These are phyloP conservation scores for Vanessa atalanta DNA, from an alignment of 1,140 invertebrate species.

Conservation along the genomic window DNA sequence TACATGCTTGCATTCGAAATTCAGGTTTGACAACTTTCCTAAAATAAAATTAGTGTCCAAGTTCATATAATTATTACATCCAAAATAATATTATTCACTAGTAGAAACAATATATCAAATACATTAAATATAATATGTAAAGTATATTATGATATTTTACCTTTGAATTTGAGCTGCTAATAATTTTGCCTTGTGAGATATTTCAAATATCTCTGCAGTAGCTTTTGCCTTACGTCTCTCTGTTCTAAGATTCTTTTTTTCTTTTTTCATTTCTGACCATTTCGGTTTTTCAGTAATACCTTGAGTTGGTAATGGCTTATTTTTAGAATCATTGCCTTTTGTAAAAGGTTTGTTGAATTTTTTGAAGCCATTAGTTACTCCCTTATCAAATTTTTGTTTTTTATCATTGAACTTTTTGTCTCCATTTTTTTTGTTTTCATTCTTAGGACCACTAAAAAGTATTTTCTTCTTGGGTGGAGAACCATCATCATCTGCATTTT, in stretches of 20 bases:
- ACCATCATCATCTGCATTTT: conserved; percentile 45
- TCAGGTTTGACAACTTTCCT: conserved; percentile 82
- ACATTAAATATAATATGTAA: too few species aligned
- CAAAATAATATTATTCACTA: too few species aligned
- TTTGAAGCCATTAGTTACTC: conserved; percentile 48
- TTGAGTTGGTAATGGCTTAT: conserved; percentile 37
- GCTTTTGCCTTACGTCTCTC: conserved; percentile 78
- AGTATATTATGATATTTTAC: conserved; percentile 48
- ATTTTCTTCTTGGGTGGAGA: conserved; percentile 57
- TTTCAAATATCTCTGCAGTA: conserved; percentile 83
- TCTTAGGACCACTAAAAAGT: conserved; percentile 40
- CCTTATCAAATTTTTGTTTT: conserved; percentile 45
- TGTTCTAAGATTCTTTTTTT: conserved; percentile 85
- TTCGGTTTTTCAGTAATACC: conserved; percentile 82
- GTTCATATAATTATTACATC: neutral
- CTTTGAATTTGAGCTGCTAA: conserved; percentile 89
- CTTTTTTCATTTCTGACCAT: conserved; percentile 87
- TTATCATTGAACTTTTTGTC: conserved; percentile 18
- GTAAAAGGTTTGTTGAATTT: conserved; percentile 44
- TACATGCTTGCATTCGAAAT: conserved; percentile 84
- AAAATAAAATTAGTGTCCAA: conserved; percentile 30
- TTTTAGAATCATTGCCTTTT: conserved; percentile 46
- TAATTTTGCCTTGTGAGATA: conserved; percentile 87
- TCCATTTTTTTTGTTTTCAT: conserved; percentile 36
- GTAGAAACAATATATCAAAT: too few species aligned